Percentiles rank a stretch among this genome's conserved stretches.
These are phyloP conservation scores for Engraulis encrasicolus DNA, from an alignment of 2,113 vertebrate species.

Conservation along the genomic window DNA sequence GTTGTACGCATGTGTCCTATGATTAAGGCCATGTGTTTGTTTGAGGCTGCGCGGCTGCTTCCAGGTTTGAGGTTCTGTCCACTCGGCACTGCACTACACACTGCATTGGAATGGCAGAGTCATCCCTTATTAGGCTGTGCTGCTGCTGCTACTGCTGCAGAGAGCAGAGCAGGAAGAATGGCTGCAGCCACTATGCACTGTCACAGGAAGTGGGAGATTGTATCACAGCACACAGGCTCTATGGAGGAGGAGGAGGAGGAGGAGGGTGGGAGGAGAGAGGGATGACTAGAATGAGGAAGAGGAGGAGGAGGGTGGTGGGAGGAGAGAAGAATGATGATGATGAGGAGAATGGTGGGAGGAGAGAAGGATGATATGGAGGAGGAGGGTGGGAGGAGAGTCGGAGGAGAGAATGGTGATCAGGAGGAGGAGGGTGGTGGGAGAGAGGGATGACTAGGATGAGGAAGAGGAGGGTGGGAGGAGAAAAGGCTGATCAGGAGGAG, in stretches of 20 bases:
- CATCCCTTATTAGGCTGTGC: constrained; percentile 70
- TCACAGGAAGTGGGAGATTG: constrained; percentile 77
- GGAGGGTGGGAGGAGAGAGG: constrained; percentile 51
- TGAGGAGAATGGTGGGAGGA: too few species aligned
- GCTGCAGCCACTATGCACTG: constrained; percentile 62
- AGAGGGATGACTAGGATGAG: constrained; percentile 45
- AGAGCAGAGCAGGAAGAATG: constrained; percentile 74
- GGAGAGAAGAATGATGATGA: too few species aligned
- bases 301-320: constrained; percentile 49
- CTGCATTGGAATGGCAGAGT: constrained; percentile 15
- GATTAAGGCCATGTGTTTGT: too few species aligned
- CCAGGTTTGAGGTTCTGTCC: constrained; percentile 39
- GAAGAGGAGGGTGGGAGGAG: constrained; percentile 41
- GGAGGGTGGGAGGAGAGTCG: not conserved
- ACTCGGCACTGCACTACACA: not conserved
- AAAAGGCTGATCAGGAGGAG: too few species aligned
- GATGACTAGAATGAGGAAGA: constrained; percentile 37
- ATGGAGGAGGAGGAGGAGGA: too few species aligned
- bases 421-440: constrained; percentile 48
- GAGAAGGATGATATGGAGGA: constrained; percentile 38
- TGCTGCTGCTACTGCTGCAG: too few species aligned
- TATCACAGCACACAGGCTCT: constrained; percentile 59
- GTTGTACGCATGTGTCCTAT: too few species aligned
- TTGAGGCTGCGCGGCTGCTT: too few species aligned
- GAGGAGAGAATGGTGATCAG: not conserved